Percentiles rank a stretch among this genome's conserved stretches.
Evolutionary conservation across 2,888 invertebrate species (phyloP).

Genomic region (Diaphora mendica): DNA sequence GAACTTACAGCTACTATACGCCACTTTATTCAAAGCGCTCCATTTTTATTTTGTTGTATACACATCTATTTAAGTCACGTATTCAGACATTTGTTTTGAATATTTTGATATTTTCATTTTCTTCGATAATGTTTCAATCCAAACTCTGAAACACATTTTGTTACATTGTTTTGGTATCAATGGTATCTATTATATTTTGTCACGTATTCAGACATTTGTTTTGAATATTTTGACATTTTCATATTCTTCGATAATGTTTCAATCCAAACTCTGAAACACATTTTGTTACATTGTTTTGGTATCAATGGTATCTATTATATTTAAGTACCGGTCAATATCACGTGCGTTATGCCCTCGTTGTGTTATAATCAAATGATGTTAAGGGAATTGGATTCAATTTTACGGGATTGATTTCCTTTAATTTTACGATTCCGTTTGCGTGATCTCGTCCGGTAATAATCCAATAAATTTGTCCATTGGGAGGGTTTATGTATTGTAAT

Average conservation of each 20-base stretch:
- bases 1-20: slow-evolving; percentile 55
- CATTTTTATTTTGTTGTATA: slow-evolving; percentile 54
- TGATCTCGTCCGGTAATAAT: slow-evolving; percentile 84
- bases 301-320: slow-evolving; percentile 18
- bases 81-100: slow-evolving; percentile 60
- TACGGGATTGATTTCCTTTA: slow-evolving; percentile 80
- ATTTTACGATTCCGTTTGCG: slow-evolving; percentile 86
- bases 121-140: slow-evolving; percentile 43
- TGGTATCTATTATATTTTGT: slow-evolving; percentile 17
- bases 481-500: slow-evolving; percentile 69
- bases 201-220: too few relatives aligned
- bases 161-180: slow-evolving; percentile 19
- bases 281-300: slow-evolving; percentile 18
- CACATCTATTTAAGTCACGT: slow-evolving; percentile 61
- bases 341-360: slow-evolving; percentile 52
- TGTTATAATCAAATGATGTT: slow-evolving; percentile 62
- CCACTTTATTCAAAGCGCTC: slow-evolving; percentile 64
- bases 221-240: slow-evolving; percentile 63
- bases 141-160: slow-evolving; percentile 21
- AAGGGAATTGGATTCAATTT: slow-evolving; percentile 81
- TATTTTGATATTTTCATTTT: slow-evolving; percentile 64
- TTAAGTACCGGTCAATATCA: slow-evolving; percentile 32
- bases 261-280: slow-evolving; percentile 25
- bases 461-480: slow-evolving; percentile 82
- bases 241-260: slow-evolving; percentile 54